Percentiles rank a stretch among this genome's conserved stretches.
Evolutionary conservation across 2,797 vertebrate genomes (phyloP).

Genomic region (Crocodylus rhombifer): DNA sequence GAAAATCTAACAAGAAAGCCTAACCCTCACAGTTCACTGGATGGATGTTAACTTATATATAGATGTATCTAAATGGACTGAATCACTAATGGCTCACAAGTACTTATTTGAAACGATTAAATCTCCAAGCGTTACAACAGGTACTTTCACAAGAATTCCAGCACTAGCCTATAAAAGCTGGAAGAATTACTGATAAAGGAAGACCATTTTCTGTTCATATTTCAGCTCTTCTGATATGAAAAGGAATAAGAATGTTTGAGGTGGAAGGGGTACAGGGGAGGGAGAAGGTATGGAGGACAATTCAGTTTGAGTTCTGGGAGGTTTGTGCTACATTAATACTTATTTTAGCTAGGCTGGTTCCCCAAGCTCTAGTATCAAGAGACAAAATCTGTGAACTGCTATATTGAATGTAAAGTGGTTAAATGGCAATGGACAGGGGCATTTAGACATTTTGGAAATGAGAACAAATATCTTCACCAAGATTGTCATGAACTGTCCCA

Average conservation of each 20-base stretch:
- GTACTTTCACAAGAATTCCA: background rate
- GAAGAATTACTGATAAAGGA: conserved; percentile 18
- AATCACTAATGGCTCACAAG: conserved; percentile 2
- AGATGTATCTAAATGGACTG: conserved; percentile 20
- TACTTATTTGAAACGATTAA: conserved; percentile 20
- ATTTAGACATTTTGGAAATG: background rate
- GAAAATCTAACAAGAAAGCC: background rate
- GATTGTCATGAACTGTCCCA: background rate
- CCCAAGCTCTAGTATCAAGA: background rate
- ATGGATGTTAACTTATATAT: background rate
- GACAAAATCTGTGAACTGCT: background rate
- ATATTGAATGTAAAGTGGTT: background rate
- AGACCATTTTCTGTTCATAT: background rate
- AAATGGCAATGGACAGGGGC: background rate
- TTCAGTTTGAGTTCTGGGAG: background rate
- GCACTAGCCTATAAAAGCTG: background rate
- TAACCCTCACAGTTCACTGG: background rate
- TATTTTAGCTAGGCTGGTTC: background rate
- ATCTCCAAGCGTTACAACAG: background rate
- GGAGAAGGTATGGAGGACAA: background rate
- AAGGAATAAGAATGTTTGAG: conserved; percentile 14
- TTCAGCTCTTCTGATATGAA: conserved; percentile 26
- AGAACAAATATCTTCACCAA: background rate
- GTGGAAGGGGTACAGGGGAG: background rate
- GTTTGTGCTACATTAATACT: background rate